phyloP scores from a whole-genome alignment of 2,797 vertebrate species.

The Heliangelus exortis region DNA sequence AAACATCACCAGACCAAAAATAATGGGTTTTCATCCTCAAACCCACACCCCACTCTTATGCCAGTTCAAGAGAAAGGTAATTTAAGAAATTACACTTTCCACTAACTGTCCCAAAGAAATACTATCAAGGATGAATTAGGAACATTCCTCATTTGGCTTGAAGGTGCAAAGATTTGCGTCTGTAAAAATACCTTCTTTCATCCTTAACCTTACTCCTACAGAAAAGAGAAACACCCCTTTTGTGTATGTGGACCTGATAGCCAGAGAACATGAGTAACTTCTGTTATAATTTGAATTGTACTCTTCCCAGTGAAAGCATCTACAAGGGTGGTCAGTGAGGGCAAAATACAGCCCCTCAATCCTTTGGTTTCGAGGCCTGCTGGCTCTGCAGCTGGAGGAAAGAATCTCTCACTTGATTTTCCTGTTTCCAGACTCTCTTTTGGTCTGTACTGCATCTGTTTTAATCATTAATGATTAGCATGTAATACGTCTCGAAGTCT shows the following conservation, averaged over 20 bases:
- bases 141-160: constrained; percentile 4
- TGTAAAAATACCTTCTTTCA: background rate
- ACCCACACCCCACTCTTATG: background rate
- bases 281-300: background rate
- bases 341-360: background rate
- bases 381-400: constrained; percentile 13
- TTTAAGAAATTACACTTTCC: constrained; percentile 9
- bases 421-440: background rate
- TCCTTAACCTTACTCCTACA: background rate
- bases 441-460: constrained; percentile 34
- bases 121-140: background rate
- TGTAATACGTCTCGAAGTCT: constrained; percentile 32
- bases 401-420: background rate
- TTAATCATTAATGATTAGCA: constrained; percentile 26
- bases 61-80: background rate
- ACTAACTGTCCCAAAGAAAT: background rate
- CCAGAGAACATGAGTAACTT: background rate
- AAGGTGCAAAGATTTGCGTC: background rate
- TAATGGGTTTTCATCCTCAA: constrained; percentile 27
- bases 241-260: background rate
- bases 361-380: background rate
- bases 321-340: background rate
- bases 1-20: constrained; percentile 5
- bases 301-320: background rate
- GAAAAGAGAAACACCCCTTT: background rate